Percentiles rank a stretch among this genome's conserved stretches.
phyloP scores from a whole-genome alignment of 1,140 invertebrate genomes.

The Drosophila ercepeae region DNA sequence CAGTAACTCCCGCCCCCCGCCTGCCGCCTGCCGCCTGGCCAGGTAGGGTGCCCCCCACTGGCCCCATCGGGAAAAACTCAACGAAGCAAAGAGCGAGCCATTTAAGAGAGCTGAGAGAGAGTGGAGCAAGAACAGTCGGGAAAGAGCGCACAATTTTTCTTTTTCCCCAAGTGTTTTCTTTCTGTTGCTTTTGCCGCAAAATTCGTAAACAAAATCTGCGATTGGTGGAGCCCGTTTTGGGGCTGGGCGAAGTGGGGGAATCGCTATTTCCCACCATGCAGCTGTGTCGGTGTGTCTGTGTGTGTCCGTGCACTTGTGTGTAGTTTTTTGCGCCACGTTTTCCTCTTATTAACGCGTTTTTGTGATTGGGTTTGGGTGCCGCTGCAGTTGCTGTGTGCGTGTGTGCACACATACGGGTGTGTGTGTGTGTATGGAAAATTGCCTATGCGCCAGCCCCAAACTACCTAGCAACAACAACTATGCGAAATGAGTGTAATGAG shows the following conservation, averaged over 20 bases:
- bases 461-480: conserved; percentile 41
- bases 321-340: conserved; percentile 78
- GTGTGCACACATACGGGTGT: conserved; percentile 17
- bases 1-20: conserved; percentile 1
- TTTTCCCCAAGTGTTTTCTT: conserved; percentile 64
- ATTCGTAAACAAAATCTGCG: conserved; percentile 84
- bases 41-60: background rate
- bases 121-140: conserved; percentile 21
- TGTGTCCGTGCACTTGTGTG: conserved; percentile 38
- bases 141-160: conserved; percentile 28
- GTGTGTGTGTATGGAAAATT: conserved; percentile 71
- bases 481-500: conserved; percentile 81
- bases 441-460: conserved; percentile 76
- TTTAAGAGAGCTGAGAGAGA: conserved; percentile 37
- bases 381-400: conserved; percentile 8
- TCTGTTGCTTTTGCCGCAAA: conserved; percentile 75
- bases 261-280: conserved; percentile 30
- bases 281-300: conserved; percentile 6
- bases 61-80: conserved; percentile 51
- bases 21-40: background rate
- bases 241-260: conserved; percentile 18
- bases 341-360: conserved; percentile 81
- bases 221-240: conserved; percentile 59
- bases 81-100: conserved; percentile 49
- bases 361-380: conserved; percentile 81